phyloP scores from a whole-genome alignment of 2,113 vertebrate genomes.

The Dicrurus megarhynchus region DNA sequence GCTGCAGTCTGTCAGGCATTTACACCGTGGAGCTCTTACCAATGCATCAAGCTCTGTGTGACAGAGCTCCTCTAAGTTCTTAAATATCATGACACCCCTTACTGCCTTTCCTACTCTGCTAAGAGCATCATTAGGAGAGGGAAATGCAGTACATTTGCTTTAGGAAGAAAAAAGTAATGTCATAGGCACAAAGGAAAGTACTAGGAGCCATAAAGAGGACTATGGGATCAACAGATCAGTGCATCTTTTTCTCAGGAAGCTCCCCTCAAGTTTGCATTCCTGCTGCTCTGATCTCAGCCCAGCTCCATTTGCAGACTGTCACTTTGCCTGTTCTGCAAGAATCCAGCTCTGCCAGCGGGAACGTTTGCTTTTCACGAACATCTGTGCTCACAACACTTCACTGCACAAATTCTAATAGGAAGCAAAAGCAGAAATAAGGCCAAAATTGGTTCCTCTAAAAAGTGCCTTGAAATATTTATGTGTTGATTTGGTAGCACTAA shows the following conservation, averaged over 20 bases:
- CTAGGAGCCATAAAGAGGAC: neutral
- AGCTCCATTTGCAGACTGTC: neutral
- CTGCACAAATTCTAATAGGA: neutral
- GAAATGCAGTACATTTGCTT: neutral
- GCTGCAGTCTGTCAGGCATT: neutral
- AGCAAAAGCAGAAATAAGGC: neutral
- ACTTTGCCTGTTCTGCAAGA: neutral
- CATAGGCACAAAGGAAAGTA: neutral
- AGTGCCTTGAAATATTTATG: neutral
- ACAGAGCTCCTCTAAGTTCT: neutral
- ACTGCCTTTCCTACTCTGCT: neutral
- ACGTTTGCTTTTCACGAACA: neutral
- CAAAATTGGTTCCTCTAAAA: neutral
- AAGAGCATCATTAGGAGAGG: neutral
- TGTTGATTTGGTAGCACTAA: neutral
- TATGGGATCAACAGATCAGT: neutral
- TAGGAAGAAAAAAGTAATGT: neutral
- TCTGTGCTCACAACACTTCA: neutral
- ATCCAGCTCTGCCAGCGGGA: neutral
- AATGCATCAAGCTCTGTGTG: neutral
- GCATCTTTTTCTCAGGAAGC: neutral
- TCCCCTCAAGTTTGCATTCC: neutral
- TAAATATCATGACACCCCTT: neutral
- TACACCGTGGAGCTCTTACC: neutral
- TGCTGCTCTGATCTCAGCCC: neutral